Evolutionary conservation across 1,140 invertebrate genomes (phyloP).

Genomic region (Copidosoma floridanum): DNA sequence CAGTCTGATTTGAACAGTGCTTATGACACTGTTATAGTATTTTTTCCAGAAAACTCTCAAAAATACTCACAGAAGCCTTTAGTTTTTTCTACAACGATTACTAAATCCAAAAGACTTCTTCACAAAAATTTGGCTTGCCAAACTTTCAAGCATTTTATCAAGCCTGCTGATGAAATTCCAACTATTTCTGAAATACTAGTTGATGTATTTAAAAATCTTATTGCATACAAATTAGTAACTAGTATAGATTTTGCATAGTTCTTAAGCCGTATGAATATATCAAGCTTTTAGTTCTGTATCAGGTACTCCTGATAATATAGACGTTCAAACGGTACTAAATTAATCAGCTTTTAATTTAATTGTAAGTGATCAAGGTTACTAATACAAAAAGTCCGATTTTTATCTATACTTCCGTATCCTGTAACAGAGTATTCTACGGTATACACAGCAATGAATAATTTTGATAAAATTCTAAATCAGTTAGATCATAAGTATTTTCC

Average conservation of each 20-base stretch:
- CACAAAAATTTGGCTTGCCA: not conserved
- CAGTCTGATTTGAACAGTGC: constrained; percentile 18
- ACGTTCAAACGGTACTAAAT: not conserved
- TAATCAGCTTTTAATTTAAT: constrained; percentile 17
- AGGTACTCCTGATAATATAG: not conserved
- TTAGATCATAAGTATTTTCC: constrained; percentile 14
- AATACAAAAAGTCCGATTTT: constrained; percentile 6
- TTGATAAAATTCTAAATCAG: constrained; percentile 8
- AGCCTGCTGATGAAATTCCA: too few species aligned
- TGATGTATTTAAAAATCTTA: not conserved
- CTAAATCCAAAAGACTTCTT: not conserved
- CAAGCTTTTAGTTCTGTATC: not conserved
- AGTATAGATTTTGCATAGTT: constrained; percentile 6
- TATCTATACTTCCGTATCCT: constrained; percentile 12
- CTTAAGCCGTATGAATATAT: constrained; percentile 9
- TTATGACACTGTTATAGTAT: constrained; percentile 21
- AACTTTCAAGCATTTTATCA: not conserved
- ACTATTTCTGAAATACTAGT: not conserved
- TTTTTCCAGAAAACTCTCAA: constrained; percentile 15
- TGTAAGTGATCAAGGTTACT: not conserved
- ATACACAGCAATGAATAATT: constrained; percentile 17
- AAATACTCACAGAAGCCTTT: not conserved
- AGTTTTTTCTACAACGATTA: not conserved
- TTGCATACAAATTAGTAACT: not conserved
- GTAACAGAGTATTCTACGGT: constrained; percentile 9